Base-by-base conservation (phyloP, 2,888 invertebrate genomes). In the Hyposoter dolosus region DNA sequence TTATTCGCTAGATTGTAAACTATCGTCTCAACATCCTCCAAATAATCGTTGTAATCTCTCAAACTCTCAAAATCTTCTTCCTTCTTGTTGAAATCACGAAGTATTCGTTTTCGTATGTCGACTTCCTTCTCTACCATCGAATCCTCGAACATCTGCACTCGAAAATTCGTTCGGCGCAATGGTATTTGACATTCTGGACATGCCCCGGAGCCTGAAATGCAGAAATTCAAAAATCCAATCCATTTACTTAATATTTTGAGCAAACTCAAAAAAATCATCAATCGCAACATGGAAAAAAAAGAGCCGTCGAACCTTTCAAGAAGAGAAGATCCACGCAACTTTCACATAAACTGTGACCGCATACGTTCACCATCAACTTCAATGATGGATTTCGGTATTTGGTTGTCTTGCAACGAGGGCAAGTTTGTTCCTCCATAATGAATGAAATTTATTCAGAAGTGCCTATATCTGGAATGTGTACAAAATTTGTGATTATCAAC, bases 271-370 rank as follows among this genome's bases (percentile, higher is more conserved):
- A 53, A n/a, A 0, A 40, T 28, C 28, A 28, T 47, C 35, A 28
- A 43, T 40, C 15, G 1, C 6, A 28, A 28, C 6, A 15, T 5
- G 12, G 3, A 35, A 35, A 35, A 35, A 35, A 60, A 17, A 43
- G 12, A 10, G 10, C 28, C 6, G 23, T 50, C 89, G 87, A 95
- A 97, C 98, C 99, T 96, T 99, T 99, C 23, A 99, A 96, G 95
- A 99, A 99, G 45, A 99, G 95, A 86, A 99, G 95, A 93, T 99
- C 99, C 50, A 99, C 99, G 95, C 99, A 99, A 93, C 97, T 99
- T 95, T 99, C 99, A 95, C 99, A 99, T 90, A 99, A 95, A 56
- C 98, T 98, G 95, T 99, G 99, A 45, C 99, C 99, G 94, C 99
- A 99, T 81, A 98, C 97, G 94, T 99, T 99, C 87, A 99, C 99